These are phyloP conservation scores for Notodonta ziczac DNA, from an alignment of 2,888 invertebrate genomes.

Conservation along the genomic window DNA sequence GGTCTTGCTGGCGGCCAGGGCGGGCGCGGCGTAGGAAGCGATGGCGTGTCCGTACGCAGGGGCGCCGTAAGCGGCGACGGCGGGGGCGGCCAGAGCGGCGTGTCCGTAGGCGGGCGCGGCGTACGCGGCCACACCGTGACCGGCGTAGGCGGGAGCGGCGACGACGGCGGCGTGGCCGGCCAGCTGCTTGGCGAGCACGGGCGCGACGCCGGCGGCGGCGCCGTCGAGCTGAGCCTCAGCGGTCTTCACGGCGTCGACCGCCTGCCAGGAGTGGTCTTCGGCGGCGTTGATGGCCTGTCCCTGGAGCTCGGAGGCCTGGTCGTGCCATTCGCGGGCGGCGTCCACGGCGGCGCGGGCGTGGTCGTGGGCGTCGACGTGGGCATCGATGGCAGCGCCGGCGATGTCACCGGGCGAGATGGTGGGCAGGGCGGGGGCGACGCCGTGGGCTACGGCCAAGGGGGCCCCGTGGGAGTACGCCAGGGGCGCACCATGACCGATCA, in stretches of 20 bases:
- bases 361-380: conserved; percentile 75
- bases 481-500: conserved; percentile 43
- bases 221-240: conserved; percentile 74
- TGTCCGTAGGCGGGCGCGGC: conserved; percentile 33
- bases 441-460: conserved; percentile 42
- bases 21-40: conserved; percentile 36
- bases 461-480: conserved; percentile 44
- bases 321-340: conserved; percentile 73
- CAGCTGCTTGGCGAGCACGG: conserved; percentile 74
- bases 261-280: conserved; percentile 78
- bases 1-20: conserved; percentile 56
- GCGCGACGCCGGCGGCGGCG: conserved; percentile 76
- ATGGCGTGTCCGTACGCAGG: conserved; percentile 36
- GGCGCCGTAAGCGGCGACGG: conserved; percentile 23
- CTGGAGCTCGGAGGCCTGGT: conserved; percentile 76
- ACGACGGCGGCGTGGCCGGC: conserved; percentile 59
- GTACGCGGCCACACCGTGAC: conserved; percentile 39
- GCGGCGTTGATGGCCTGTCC: conserved; percentile 79
- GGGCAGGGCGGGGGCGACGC: conserved; percentile 58
- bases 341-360: conserved; percentile 76
- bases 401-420: conserved; percentile 78
- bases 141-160: conserved; percentile 34
- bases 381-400: conserved; percentile 75
- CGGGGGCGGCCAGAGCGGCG: conserved; percentile 31
- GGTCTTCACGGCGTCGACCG: conserved; percentile 76